These are phyloP conservation scores for Heliconius ismenius DNA, from an alignment of 2,888 invertebrate species.

Conservation along the genomic window DNA sequence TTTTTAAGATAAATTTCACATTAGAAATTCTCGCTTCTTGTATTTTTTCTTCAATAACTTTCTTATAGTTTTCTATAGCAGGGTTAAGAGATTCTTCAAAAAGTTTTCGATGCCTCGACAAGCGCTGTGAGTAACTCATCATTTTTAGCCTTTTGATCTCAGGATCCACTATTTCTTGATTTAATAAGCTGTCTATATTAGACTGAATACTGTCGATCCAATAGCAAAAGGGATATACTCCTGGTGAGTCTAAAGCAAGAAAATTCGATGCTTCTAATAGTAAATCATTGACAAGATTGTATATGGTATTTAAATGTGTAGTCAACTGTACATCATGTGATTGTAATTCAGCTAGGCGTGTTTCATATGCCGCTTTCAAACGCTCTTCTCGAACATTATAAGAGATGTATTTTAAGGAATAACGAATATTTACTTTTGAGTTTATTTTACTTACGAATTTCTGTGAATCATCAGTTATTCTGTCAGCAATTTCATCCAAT, in stretches of 20 bases:
- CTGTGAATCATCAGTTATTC: conserved; percentile 58
- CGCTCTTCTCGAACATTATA: conserved; percentile 65
- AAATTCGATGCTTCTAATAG: conserved; percentile 56
- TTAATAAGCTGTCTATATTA: conserved; percentile 52
- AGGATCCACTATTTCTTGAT: conserved; percentile 50
- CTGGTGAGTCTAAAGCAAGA: conserved; percentile 53
- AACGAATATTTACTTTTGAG: conserved; percentile 59
- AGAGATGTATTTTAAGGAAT: conserved; percentile 63
- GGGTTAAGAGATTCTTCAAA: conserved; percentile 62
- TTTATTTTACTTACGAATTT: conserved; percentile 64
- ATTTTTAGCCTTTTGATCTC: conserved; percentile 63
- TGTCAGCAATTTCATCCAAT: conserved; percentile 56
- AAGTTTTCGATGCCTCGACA: conserved; percentile 56
- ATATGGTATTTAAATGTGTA: conserved; percentile 63
- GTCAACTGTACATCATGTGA: conserved; percentile 60
- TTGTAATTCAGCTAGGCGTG: conserved; percentile 59
- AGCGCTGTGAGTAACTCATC: conserved; percentile 61
- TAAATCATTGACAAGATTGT: conserved; percentile 54
- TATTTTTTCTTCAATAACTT: conserved; percentile 54
- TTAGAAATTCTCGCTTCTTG: conserved; percentile 69
- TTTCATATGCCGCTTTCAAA: conserved; percentile 56
- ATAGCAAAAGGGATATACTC: conserved; percentile 60
- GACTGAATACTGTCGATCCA: conserved; percentile 57
- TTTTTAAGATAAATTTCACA: conserved; percentile 58
- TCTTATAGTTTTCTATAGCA: conserved; percentile 53